A percentile compares a stretch with the other conserved stretches of the same genome.
These are phyloP conservation scores for Resseliella maxima DNA, from an alignment of 2,888 invertebrate genomes.

Conservation along the genomic window DNA sequence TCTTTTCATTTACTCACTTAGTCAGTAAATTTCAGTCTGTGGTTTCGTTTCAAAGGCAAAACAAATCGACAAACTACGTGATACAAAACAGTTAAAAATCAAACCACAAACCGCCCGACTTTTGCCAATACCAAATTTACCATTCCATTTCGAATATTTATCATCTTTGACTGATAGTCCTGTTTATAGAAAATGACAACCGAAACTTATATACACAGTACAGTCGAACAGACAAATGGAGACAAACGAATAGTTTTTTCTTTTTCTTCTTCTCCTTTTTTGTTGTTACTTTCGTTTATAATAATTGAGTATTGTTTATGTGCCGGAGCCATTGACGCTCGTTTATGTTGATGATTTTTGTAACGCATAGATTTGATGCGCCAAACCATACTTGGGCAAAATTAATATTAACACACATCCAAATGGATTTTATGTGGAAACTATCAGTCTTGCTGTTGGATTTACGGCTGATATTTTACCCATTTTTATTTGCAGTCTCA, in stretches of 20 bases:
- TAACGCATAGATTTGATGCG: background rate
- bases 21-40: background rate
- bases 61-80: slow-evolving; percentile 44
- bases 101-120: slow-evolving; percentile 12
- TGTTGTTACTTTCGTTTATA: background rate
- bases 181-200: slow-evolving; percentile 37
- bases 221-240: background rate
- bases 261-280: too few relatives aligned
- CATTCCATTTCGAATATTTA: slow-evolving; percentile 25
- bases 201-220: background rate
- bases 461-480: background rate
- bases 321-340: background rate
- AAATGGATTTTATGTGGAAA: background rate
- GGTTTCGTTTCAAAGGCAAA: background rate
- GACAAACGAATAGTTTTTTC: background rate
- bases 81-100: slow-evolving; percentile 8
- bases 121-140: background rate
- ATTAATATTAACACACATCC: background rate
- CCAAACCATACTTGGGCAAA: background rate
- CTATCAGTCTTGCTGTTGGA: background rate
- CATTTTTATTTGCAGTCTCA: background rate
- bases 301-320: background rate
- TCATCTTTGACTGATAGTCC: slow-evolving; percentile 21
- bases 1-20: background rate
- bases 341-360: background rate